Conservation (phyloP, 2,888 invertebrate genomes). For the Drosophila flavopinicola region DNA sequence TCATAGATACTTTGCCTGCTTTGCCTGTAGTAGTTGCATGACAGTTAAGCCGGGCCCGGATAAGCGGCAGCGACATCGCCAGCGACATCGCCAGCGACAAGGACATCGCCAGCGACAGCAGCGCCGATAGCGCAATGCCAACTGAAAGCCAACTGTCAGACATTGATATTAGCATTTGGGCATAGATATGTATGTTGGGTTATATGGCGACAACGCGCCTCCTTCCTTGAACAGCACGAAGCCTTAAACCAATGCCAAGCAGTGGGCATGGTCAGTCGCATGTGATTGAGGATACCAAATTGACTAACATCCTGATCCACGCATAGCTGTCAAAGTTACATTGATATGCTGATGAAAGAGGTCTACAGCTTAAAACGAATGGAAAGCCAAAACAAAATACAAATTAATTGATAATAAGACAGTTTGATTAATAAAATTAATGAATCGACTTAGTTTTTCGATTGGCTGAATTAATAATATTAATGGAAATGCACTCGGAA, state of each 20-base stretch:
- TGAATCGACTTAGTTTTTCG: too few relatives aligned
- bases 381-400: too few relatives aligned
- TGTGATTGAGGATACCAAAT: constrained; percentile 21
- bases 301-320: not conserved
- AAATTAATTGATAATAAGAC: too few relatives aligned
- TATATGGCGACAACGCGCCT: constrained; percentile 5
- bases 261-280: constrained; percentile 8
- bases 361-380: not conserved
- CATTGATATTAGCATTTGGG: constrained; percentile 74
- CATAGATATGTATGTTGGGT: constrained; percentile 56
- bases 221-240: constrained; percentile 1
- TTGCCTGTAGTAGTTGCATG: constrained; percentile 75
- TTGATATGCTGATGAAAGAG: constrained; percentile 4
- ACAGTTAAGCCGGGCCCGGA: constrained; percentile 74
- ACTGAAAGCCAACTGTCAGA: constrained; percentile 75
- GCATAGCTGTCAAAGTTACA: constrained; percentile 11
- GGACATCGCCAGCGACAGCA: constrained; percentile 13
- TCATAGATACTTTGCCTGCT: constrained; percentile 64
- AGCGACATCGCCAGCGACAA: constrained; percentile 15
- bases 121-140: constrained; percentile 29
- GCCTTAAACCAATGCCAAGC: constrained; percentile 18
- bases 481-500: too few relatives aligned
- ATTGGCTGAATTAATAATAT: too few relatives aligned
- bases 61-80: constrained; percentile 48
- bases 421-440: too few relatives aligned